A percentile compares a stretch with the other conserved stretches of the same genome.
Conservation (phyloP, 1,140 invertebrate genomes). For the Drosophila malerkotliana region DNA sequence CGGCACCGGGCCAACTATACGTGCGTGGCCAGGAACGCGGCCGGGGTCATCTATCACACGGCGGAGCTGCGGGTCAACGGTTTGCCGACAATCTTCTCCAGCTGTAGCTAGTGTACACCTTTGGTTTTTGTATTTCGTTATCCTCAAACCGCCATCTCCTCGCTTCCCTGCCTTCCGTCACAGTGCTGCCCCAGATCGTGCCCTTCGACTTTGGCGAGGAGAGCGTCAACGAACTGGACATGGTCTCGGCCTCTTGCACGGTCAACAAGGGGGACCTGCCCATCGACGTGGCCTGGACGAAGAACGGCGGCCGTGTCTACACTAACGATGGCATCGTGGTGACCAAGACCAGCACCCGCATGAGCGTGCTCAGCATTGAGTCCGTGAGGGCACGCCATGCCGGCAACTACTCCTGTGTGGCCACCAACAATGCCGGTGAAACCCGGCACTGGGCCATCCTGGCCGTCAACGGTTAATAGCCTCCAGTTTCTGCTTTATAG, state of each 20-base stretch:
- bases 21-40: conserved; percentile 90
- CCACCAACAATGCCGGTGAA: conserved; percentile 90
- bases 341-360: conserved; percentile 87
- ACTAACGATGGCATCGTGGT: conserved; percentile 85
- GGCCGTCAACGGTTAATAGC: conserved; percentile 63
- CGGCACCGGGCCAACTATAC: conserved; percentile 89
- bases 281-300: conserved; percentile 90
- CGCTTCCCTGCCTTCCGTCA: conserved; percentile 8
- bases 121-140: conserved; percentile 30
- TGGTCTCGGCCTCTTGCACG: conserved; percentile 89
- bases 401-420: conserved; percentile 89
- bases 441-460: conserved; percentile 88
- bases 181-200: conserved; percentile 54
- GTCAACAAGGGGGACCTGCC: conserved; percentile 94
- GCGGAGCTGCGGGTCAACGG: conserved; percentile 88
- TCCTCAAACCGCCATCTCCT: conserved; percentile 22
- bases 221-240: conserved; percentile 88
- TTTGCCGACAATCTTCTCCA: conserved; percentile 51
- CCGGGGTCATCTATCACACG: conserved; percentile 89
- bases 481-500: background rate
- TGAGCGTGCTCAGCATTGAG: conserved; percentile 88
- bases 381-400: conserved; percentile 87
- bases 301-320: conserved; percentile 80
- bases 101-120: conserved; percentile 20
- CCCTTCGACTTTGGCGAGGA: conserved; percentile 89